These are phyloP conservation scores for Ceraclea dissimilis DNA, from an alignment of 2,888 invertebrate species.

Conservation along the genomic window DNA sequence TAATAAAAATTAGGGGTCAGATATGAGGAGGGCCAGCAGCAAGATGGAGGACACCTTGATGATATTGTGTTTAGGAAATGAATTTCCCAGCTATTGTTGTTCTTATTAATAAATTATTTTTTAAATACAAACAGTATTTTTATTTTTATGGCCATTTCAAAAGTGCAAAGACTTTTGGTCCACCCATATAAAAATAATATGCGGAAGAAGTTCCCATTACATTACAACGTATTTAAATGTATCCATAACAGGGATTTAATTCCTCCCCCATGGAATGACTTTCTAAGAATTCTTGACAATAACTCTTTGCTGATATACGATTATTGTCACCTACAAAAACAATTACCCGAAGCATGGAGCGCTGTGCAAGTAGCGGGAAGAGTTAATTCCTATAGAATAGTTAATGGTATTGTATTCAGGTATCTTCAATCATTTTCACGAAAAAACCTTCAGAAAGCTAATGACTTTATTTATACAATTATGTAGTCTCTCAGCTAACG, in stretches of 20 bases:
- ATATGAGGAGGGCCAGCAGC: too few relatives aligned
- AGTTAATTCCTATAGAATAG: slow-evolving; percentile 12
- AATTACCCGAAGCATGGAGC: slow-evolving; percentile 17
- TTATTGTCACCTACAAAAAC: slow-evolving; percentile 25
- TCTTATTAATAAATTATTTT: too few relatives aligned
- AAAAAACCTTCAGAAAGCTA: too few relatives aligned
- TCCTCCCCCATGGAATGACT: slow-evolving; percentile 2
- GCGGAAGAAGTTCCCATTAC: background rate
- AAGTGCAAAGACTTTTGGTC: too few relatives aligned
- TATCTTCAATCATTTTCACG: background rate
- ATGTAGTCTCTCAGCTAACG: too few relatives aligned
- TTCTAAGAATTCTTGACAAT: slow-evolving; percentile 1
- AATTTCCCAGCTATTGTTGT: too few relatives aligned
- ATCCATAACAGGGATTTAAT: background rate
- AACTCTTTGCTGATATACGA: slow-evolving; percentile 23
- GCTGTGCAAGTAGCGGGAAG: background rate
- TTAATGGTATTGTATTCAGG: slow-evolving; percentile 7
- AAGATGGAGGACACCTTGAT: too few relatives aligned
- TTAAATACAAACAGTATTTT: too few relatives aligned
- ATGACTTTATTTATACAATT: too few relatives aligned
- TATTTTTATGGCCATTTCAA: too few relatives aligned
- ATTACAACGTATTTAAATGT: background rate
- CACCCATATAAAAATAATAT: background rate
- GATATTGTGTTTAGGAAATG: too few relatives aligned
- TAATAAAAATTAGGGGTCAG: too few relatives aligned